Conservation (phyloP, 2,113 vertebrate species). For the Pyxicephalus adspersus region DNA sequence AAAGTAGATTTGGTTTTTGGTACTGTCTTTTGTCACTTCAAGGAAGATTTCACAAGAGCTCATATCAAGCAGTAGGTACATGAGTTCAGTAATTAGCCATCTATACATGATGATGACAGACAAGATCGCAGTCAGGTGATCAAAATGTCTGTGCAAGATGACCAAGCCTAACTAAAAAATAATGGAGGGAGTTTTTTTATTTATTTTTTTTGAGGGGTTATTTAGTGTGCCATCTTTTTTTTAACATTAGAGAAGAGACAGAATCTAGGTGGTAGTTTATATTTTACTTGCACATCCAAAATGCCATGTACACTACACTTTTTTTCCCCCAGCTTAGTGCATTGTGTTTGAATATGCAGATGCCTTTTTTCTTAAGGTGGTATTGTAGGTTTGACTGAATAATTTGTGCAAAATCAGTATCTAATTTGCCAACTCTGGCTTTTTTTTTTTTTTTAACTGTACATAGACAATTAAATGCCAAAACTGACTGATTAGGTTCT, state of each 20-base stretch:
- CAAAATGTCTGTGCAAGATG: slow-evolving; percentile 42
- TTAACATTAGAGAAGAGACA: not conserved
- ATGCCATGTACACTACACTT: slow-evolving; percentile 76
- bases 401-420: slow-evolving; percentile 61
- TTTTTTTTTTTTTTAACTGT: slow-evolving; percentile 66
- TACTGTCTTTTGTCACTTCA: slow-evolving; percentile 70
- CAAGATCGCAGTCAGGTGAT: slow-evolving; percentile 59
- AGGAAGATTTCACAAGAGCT: slow-evolving; percentile 56
- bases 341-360: slow-evolving; percentile 56
- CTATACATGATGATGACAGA: slow-evolving; percentile 57
- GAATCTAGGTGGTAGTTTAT: slow-evolving; percentile 21
- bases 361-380: slow-evolving; percentile 59
- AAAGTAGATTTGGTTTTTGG: slow-evolving; percentile 67
- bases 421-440: slow-evolving; percentile 72
- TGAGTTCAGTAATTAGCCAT: slow-evolving; percentile 59
- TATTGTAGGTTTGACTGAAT: slow-evolving; percentile 64
- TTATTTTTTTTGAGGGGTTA: too few species aligned
- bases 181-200: slow-evolving; percentile 43
- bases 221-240: slow-evolving; percentile 72
- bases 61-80: slow-evolving; percentile 15
- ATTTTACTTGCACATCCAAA: slow-evolving; percentile 82
- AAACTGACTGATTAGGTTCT: slow-evolving; percentile 65
- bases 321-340: slow-evolving; percentile 61
- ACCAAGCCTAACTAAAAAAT: slow-evolving; percentile 44
- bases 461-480: slow-evolving; percentile 66